Evolutionary conservation across 2,888 invertebrate species (phyloP).

Genomic region (Lamellibrachia columna): DNA sequence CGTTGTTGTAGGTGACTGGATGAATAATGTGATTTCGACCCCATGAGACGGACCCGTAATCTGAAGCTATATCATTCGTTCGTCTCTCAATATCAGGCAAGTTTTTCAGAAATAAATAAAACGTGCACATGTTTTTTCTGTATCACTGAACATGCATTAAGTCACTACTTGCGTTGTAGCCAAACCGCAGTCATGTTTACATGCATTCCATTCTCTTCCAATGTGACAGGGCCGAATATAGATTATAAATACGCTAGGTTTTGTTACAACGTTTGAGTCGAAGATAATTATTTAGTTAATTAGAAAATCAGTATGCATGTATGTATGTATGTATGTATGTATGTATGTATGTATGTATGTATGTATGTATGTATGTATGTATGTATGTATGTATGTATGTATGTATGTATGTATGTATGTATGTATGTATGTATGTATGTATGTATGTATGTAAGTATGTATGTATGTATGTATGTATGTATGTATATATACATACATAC

Average conservation of each 20-base stretch:
- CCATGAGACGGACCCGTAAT: neutral
- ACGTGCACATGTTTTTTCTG: neutral
- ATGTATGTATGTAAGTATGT: too few relatives aligned
- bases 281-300: neutral
- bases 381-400: neutral
- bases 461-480: too few relatives aligned
- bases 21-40: neutral
- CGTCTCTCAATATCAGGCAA: neutral
- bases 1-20: neutral
- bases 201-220: too few relatives aligned
- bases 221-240: too few relatives aligned
- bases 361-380: neutral
- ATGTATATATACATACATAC: neutral
- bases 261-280: too few relatives aligned
- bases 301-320: neutral
- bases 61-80: neutral
- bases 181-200: neutral
- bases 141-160: neutral
- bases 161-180: neutral
- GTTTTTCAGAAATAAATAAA: neutral
- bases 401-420: neutral
- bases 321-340: neutral
- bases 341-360: neutral
- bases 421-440: neutral
- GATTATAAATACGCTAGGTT: too few relatives aligned